phyloP scores from a whole-genome alignment of 2,797 vertebrate species.

The Sebastes diploproa region DNA sequence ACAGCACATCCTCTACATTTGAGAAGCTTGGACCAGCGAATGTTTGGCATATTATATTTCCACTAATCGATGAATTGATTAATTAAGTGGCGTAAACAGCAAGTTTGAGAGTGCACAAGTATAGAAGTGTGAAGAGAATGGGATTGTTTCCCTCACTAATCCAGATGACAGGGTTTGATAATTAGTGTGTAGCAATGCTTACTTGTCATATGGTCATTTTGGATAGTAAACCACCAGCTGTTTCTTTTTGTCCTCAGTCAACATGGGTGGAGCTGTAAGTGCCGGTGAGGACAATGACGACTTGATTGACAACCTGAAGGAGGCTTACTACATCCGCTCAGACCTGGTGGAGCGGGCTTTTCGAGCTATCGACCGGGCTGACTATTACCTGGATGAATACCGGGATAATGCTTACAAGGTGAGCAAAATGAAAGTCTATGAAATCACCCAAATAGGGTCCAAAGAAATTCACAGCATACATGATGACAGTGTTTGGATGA shows the following conservation, averaged over 20 bases:
- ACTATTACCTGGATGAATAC: conserved; percentile 97
- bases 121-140: neutral
- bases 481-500: neutral
- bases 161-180: neutral
- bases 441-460: neutral
- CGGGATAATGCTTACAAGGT: conserved; percentile 94
- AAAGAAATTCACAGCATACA: neutral
- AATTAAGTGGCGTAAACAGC: neutral
- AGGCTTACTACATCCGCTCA: conserved; percentile 95
- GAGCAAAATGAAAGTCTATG: neutral
- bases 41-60: neutral
- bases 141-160: neutral
- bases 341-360: conserved; percentile 95
- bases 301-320: conserved; percentile 95
- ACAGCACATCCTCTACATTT: neutral
- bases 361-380: conserved; percentile 92
- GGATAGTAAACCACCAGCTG: neutral
- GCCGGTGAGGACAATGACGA: conserved; percentile 97
- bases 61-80: neutral
- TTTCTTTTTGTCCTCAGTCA: conserved; percentile 51
- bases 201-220: neutral
- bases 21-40: neutral
- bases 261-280: conserved; percentile 96
- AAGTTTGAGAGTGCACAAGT: neutral
- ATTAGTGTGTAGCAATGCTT: neutral